A percentile compares a stretch with the other conserved stretches of the same genome.
These are phyloP conservation scores for Hypocryptadius cinnamomeus DNA, from an alignment of 2,113 vertebrate genomes.

Conservation along the genomic window DNA sequence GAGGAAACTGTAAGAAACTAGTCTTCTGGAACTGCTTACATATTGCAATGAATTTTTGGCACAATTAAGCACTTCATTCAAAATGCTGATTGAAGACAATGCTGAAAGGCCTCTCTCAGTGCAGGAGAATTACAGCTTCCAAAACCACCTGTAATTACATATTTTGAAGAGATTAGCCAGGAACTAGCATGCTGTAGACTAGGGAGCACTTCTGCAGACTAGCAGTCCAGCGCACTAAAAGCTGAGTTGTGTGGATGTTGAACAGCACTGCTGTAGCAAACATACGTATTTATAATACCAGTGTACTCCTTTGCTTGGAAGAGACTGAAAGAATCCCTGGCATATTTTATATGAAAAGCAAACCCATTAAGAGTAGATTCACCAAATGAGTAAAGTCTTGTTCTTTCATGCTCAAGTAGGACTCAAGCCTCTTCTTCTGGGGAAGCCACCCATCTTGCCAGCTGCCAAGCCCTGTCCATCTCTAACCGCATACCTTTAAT, in stretches of 20 bases:
- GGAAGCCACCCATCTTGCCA: background rate
- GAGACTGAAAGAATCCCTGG: background rate
- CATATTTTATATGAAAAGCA: background rate
- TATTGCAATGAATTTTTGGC: background rate
- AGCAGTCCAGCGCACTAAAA: background rate
- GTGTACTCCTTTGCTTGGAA: background rate
- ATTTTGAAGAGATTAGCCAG: background rate
- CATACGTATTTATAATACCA: rapidly evolving
- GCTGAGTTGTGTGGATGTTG: background rate
- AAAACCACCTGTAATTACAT: background rate
- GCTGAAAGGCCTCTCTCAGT: background rate
- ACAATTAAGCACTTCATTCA: background rate
- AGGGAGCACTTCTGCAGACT: background rate
- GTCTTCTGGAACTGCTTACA: background rate
- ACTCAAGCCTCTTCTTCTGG: background rate
- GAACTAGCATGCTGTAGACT: background rate
- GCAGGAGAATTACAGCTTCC: background rate
- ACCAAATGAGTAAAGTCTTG: rapidly evolving
- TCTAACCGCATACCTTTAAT: rapidly evolving
- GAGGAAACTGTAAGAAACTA: background rate
- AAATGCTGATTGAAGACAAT: background rate
- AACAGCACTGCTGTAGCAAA: background rate
- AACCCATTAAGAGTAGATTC: background rate
- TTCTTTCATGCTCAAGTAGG: rapidly evolving
- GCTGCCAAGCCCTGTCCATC: background rate